Percentiles rank a stretch among this genome's conserved stretches.
phyloP scores from a whole-genome alignment of 2,888 invertebrate species.

The Lottia gigantea region DNA sequence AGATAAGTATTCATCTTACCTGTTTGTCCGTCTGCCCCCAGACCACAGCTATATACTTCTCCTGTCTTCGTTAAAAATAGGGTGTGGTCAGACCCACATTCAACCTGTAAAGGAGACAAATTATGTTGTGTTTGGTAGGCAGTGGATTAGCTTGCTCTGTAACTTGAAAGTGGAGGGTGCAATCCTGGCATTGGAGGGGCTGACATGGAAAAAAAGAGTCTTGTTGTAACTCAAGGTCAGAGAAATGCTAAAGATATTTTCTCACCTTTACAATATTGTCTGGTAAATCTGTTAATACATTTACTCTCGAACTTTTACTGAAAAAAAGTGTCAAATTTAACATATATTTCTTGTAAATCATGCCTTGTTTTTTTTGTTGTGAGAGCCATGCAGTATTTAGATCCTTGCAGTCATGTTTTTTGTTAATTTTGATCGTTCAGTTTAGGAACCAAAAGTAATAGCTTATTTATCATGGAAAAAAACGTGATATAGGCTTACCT shows the following conservation, averaged over 20 bases:
- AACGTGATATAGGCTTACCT: slow-evolving; percentile 41
- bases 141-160: no score
- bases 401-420: no score
- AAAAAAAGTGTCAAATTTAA: neutral
- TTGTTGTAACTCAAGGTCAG: no score
- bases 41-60: slow-evolving; percentile 87
- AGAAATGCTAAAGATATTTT: neutral
- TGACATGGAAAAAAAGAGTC: no score
- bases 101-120: slow-evolving; percentile 70
- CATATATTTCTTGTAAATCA: neutral
- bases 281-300: slow-evolving; percentile 41
- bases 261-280: slow-evolving; percentile 48
- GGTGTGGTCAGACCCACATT: slow-evolving; percentile 93
- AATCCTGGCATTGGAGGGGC: no score
- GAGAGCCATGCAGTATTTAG: no score
- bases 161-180: no score
- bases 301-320: slow-evolving; percentile 33
- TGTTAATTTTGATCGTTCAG: no score
- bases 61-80: slow-evolving; percentile 84
- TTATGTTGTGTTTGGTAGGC: no score
- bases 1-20: no score
- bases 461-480: no score
- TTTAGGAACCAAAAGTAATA: no score
- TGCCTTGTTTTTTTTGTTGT: neutral
- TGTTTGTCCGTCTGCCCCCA: slow-evolving; percentile 96